Evolutionary conservation across 2,888 invertebrate species (phyloP), one percentile per base, ranked within the genome.

Genomic region (Eristalis arbustorum): DNA sequence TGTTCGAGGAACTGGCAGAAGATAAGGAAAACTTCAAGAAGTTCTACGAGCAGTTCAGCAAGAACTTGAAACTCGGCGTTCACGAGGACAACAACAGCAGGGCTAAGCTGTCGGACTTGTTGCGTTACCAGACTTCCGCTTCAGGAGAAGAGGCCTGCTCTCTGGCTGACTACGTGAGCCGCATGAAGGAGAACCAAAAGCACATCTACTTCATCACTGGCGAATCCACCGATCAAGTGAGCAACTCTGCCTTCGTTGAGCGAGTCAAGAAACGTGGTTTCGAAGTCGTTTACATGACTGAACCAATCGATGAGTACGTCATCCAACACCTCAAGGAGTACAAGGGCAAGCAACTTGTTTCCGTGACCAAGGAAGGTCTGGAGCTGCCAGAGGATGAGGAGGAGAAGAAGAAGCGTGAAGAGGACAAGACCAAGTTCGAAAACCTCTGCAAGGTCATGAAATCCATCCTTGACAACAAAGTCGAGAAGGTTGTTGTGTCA

Each of bases 261-360:
- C 95, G 98, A 80, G 98, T 99, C 14, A 98, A 97, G 96, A 99
- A 98, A 92, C 97, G 98, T 91, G 99, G 99, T 49, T 98, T 98
- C 91, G 99, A 99, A 94, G 98, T 98, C 1, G 95, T 99, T 72
- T 99, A 99, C 96, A 99, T 99, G 99, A 97, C 97, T 0, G 99
- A 99, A 93, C 99, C 99, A 72, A 99, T 99, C 90, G 99, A 99
- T 93, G 99, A 99, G 93, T 99, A 99, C 91, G 98, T 99, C 89
- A 98, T 98, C 34, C 99, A 99, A 93, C 99, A 99, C 93, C 94
- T 99, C 94, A 99, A 98, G 94, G 99, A 99, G 92, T 99, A 97
- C 91, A 98, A 99, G 90, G 99, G 98, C 89, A 99, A 99, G 93
- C 96, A 97, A 88, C 94, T 99, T 23, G 98, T 99, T 0, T 98